These are phyloP conservation scores for Cecropterus lyciades DNA, from an alignment of 1,140 invertebrate species.

Conservation along the genomic window DNA sequence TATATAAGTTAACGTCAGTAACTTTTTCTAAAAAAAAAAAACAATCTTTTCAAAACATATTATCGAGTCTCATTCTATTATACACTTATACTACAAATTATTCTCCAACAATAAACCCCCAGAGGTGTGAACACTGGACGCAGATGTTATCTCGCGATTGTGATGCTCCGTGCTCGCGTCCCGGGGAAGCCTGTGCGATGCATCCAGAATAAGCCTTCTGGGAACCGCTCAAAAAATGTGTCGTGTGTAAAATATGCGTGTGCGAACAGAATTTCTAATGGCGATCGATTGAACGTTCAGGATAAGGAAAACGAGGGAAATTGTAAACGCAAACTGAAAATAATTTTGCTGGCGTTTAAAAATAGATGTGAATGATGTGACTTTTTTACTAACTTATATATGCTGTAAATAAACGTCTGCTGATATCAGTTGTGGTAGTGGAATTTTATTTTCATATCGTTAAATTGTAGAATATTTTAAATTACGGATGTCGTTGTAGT, in stretches of 20 bases:
- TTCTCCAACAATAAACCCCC: conserved; percentile 6
- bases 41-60: neutral
- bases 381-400: too few species aligned
- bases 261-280: conserved; percentile 13
- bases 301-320: conserved; percentile 12
- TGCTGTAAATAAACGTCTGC: too few species aligned
- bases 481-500: too few species aligned
- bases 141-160: conserved; percentile 62
- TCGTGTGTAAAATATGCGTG: conserved; percentile 57
- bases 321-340: neutral
- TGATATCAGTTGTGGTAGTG: too few species aligned
- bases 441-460: too few species aligned
- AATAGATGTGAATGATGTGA: too few species aligned
- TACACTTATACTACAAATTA: neutral
- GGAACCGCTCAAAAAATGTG: conserved; percentile 58
- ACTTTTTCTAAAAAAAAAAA: too few species aligned
- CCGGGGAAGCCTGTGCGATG: conserved; percentile 36
- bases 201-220: conserved; percentile 48
- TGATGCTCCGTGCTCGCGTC: conserved; percentile 49
- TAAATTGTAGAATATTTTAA: too few species aligned
- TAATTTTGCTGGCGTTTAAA: neutral
- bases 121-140: conserved; percentile 55
- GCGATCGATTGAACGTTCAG: conserved; percentile 3
- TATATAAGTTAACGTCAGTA: too few species aligned
- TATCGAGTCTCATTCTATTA: neutral